Evolutionary conservation across 2,888 invertebrate species (phyloP).

Genomic region (Plebejus melissa): DNA sequence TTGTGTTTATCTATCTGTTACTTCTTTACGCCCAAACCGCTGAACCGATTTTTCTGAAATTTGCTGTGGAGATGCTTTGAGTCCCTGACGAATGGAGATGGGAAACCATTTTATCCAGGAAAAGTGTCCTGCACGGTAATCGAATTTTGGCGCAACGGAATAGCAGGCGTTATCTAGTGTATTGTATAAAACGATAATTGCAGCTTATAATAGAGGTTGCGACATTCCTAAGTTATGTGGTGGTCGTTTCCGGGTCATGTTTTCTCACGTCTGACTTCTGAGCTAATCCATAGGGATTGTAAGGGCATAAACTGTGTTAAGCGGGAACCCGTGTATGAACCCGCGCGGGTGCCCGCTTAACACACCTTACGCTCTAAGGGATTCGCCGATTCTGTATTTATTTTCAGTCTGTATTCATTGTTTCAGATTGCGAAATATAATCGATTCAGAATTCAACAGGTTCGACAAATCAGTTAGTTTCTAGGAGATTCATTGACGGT

Average conservation of each 20-base stretch:
- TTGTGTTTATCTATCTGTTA: background rate
- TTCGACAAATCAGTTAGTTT: too few species aligned
- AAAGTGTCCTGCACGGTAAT: too few species aligned
- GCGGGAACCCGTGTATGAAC: too few species aligned
- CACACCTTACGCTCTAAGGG: background rate
- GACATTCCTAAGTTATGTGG: conserved; percentile 10
- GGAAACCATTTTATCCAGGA: background rate
- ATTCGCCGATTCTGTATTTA: background rate
- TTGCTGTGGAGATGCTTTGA: background rate
- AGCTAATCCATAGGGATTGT: background rate
- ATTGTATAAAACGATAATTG: conserved; percentile 1
- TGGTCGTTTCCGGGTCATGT: conserved; percentile 20
- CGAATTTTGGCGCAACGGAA: too few species aligned
- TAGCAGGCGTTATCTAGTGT: background rate
- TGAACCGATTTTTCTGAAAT: background rate
- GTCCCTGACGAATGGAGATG: background rate
- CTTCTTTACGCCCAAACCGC: background rate
- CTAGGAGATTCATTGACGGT: too few species aligned
- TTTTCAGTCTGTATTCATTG: too few species aligned
- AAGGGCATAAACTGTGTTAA: background rate
- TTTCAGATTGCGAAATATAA: too few species aligned
- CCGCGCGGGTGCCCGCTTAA: too few species aligned
- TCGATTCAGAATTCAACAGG: too few species aligned
- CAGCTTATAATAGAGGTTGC: background rate
- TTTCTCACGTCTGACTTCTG: conserved; percentile 10